Percentiles rank a stretch among this genome's conserved stretches.
Evolutionary conservation across 2,797 vertebrate genomes (phyloP).

Genomic region (Strix occidentalis): DNA sequence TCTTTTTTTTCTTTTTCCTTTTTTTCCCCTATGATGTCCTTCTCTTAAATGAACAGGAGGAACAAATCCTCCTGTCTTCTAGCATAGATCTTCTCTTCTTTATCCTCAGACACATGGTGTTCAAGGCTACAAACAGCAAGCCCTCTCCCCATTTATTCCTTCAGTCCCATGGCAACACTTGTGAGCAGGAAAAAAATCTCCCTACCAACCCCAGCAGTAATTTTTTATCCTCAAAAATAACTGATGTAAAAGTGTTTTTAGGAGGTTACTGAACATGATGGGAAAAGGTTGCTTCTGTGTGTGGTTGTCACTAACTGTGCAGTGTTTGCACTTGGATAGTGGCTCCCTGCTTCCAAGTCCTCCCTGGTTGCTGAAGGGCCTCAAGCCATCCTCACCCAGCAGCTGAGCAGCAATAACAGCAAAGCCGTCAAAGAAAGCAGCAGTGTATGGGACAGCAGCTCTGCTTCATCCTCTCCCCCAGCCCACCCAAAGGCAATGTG

Average conservation of each 20-base stretch:
- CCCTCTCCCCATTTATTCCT: not conserved
- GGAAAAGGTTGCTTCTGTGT: not conserved
- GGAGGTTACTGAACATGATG: not conserved
- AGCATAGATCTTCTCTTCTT: not conserved
- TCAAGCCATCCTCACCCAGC: not conserved
- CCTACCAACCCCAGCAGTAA: not conserved
- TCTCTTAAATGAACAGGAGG: not conserved
- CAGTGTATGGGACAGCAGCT: not conserved
- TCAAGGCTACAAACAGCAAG: not conserved
- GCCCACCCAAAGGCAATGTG: not conserved
- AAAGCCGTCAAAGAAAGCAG: not conserved
- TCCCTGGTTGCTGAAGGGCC: not conserved
- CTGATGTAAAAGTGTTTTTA: not conserved
- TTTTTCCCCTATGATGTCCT: not conserved
- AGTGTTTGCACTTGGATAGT: not conserved
- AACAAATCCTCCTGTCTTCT: not conserved
- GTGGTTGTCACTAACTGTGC: not conserved
- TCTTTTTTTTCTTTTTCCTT: not conserved
- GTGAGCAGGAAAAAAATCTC: not conserved
- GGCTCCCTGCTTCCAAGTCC: not conserved
- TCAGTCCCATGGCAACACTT: not conserved
- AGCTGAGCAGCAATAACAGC: not conserved
- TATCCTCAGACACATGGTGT: not conserved
- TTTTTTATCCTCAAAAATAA: not conserved
- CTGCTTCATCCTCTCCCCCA: not conserved